Evolutionary conservation across 2,797 vertebrate genomes (phyloP).

Genomic region (Vipera ursinii): DNA sequence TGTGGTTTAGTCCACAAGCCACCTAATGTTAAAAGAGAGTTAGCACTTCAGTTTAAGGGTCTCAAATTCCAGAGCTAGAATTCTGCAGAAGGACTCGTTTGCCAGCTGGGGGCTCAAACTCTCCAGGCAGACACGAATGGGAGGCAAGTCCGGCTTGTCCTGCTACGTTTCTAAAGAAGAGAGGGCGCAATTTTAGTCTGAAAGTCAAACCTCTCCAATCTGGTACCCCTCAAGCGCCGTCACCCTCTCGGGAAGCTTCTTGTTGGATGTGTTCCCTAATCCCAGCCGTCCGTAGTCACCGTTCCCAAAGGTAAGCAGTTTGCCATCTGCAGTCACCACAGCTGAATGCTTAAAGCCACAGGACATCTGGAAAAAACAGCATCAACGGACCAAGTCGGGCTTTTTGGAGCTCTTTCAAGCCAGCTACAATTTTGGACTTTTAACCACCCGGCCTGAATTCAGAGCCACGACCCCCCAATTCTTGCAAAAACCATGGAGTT

Average conservation of each 20-base stretch:
- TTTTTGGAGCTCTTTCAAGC: background rate
- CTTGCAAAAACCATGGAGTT: background rate
- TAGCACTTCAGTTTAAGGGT: background rate
- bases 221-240: constrained; percentile 80
- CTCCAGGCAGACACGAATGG: background rate
- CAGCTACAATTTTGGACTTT: background rate
- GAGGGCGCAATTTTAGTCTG: background rate
- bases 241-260: constrained; percentile 83
- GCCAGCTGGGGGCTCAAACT: background rate
- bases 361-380: constrained; percentile 73
- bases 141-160: too few relatives aligned
- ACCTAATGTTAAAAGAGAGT: constrained; percentile 64
- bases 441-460: background rate
- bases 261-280: constrained; percentile 83
- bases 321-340: constrained; percentile 83
- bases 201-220: constrained; percentile 77
- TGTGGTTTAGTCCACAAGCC: constrained; percentile 83
- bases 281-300: constrained; percentile 82
- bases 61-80: background rate
- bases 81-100: background rate
- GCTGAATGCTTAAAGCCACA: constrained; percentile 85
- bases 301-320: constrained; percentile 82
- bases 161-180: too few relatives aligned
- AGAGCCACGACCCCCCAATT: background rate
- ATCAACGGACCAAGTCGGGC: background rate